Conservation (phyloP, 2,797 vertebrate species). For the Anabas testudineus region DNA sequence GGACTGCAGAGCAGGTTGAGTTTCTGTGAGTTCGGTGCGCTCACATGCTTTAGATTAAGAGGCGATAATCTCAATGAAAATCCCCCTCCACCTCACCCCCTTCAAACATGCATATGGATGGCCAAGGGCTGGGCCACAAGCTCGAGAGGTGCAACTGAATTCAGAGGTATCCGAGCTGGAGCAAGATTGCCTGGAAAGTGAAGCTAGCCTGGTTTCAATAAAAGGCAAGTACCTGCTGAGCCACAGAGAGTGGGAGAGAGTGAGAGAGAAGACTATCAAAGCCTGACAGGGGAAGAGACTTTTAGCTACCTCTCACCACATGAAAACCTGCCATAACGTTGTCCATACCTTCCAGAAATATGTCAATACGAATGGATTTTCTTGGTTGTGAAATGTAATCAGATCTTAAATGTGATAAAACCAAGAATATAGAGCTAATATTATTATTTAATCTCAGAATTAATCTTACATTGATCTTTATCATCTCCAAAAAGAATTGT, state of each 20-base stretch:
- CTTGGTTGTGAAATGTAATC: conserved; percentile 30
- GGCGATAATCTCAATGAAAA: conserved; percentile 82
- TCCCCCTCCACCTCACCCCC: conserved; percentile 39
- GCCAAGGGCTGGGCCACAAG: conserved; percentile 60
- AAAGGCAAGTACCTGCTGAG: conserved; percentile 80
- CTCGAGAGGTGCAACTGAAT: conserved; percentile 75
- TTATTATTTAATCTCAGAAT: background rate
- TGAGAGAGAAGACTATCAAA: conserved; percentile 59
- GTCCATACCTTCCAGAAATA: conserved; percentile 46
- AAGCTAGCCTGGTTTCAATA: conserved; percentile 80
- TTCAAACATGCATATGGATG: conserved; percentile 72
- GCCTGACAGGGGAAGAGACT: conserved; percentile 48
- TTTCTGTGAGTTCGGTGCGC: conserved; percentile 66
- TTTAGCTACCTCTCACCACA: conserved; percentile 65
- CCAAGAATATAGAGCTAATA: background rate
- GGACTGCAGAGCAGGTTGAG: conserved; percentile 64
- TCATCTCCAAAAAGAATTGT: background rate
- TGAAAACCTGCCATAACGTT: conserved; percentile 54
- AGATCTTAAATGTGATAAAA: conserved; percentile 15
- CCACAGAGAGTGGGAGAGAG: conserved; percentile 54
- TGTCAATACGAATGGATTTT: conserved; percentile 24
- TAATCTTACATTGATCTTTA: background rate
- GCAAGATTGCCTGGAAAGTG: conserved; percentile 59
- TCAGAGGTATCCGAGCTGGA: conserved; percentile 70
- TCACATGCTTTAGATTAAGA: conserved; percentile 89